Evolutionary conservation across 1,140 invertebrate genomes (phyloP).

Genomic region (Pemphigus obesinymphae): DNA sequence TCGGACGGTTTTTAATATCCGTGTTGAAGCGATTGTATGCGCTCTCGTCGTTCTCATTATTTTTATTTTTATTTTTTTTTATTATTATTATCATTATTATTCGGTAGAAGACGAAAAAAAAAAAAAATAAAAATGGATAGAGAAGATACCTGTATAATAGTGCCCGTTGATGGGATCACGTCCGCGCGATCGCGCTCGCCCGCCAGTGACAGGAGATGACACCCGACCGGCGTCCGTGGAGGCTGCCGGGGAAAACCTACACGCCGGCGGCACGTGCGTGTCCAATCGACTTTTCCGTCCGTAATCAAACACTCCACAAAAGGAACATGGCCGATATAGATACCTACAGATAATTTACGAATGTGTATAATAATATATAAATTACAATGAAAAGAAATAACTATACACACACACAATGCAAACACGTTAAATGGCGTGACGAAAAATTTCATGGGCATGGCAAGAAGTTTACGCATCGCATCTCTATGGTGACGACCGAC

Average conservation of each 20-base stretch:
- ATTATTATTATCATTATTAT: neutral
- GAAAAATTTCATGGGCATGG: neutral
- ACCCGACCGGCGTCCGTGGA: neutral
- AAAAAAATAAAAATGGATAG: neutral
- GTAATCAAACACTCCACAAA: neutral
- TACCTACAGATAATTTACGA: neutral
- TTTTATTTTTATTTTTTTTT: no score
- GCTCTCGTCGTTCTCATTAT: neutral
- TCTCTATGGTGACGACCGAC: neutral
- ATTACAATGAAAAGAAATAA: neutral
- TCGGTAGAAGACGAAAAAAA: neutral
- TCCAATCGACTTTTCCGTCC: conserved; percentile 17
- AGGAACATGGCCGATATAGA: neutral
- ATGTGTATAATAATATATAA: neutral
- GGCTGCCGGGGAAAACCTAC: neutral
- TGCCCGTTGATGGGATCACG: neutral
- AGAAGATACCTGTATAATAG: no score
- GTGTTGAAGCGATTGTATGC: neutral
- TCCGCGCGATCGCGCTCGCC: no score
- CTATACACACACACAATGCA: neutral
- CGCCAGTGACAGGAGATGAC: no score
- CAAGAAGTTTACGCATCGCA: neutral
- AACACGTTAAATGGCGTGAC: neutral
- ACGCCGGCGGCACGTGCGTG: conserved; percentile 18
- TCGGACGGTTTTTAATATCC: neutral